Percentiles rank a stretch among this genome's conserved stretches.
These are phyloP conservation scores for Erebia aethiops DNA, from an alignment of 2,888 invertebrate genomes.

Conservation along the genomic window DNA sequence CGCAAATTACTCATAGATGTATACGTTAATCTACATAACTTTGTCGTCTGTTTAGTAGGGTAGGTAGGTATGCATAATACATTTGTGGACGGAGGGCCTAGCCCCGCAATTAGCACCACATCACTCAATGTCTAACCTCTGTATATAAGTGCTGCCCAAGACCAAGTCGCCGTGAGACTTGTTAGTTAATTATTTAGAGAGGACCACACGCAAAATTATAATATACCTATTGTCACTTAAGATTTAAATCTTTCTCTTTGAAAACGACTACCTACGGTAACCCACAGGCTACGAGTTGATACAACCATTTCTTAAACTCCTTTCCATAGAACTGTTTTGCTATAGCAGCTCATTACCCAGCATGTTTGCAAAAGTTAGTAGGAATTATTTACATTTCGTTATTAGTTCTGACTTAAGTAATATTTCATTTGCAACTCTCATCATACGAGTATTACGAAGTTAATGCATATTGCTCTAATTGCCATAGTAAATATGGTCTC, in stretches of 20 bases:
- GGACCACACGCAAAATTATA: constrained; percentile 12
- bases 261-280: background rate
- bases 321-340: too few relatives aligned
- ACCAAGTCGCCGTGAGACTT: constrained; percentile 31
- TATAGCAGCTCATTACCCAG: too few relatives aligned
- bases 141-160: constrained; percentile 36
- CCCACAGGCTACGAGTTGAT: too few relatives aligned
- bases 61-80: constrained; percentile 27
- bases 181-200: constrained; percentile 34
- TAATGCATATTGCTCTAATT: constrained; percentile 15
- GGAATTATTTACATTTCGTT: too few relatives aligned
- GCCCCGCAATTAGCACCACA: constrained; percentile 51
- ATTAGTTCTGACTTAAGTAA: background rate
- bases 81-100: constrained; percentile 42
- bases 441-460: background rate
- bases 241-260: background rate
- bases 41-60: background rate
- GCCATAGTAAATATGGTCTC: constrained; percentile 11
- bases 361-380: too few relatives aligned
- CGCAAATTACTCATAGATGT: background rate
- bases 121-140: constrained; percentile 50
- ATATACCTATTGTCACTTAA: constrained; percentile 15
- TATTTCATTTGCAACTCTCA: background rate
- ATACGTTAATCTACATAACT: constrained; percentile 2
- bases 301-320: too few relatives aligned